Evolutionary conservation across 2,797 vertebrate genomes (phyloP), one percentile per base, ranked within the genome.

Genomic region (Spinibarbus caldwelli): DNA sequence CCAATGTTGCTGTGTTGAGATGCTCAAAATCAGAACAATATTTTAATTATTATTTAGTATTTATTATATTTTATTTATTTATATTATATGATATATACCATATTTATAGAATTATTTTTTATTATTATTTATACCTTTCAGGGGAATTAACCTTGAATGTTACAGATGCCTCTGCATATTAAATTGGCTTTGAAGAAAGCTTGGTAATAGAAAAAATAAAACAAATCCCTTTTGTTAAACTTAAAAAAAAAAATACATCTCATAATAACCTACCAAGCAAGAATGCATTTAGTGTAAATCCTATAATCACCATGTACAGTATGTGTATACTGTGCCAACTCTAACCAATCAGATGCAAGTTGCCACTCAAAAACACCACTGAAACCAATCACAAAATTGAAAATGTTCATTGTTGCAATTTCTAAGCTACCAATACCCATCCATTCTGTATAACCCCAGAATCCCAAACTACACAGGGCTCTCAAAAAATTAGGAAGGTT

Each of bases 381-480:
- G 34, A 14, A 76, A 76, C 72, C 49, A 76, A 23, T 54, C 31
- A 57, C 5, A 77, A 57, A 31, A 15, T 36, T 3, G 38, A 57
- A 71, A 31, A 6, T 26, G 34, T 26, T 59, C 12, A 11, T 5
- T 31, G 49, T 31, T 19, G 41, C 49, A 23, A 75, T 62, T 26
- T 75, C 70, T 36, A 15, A 62, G 41, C 43, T 36, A 49, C 29
- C n/a, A 77, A 29, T 19, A 15, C 12, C 7, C n/a, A 21, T n/a
- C 47, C 43, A 26, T 67, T 29, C 43, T 14, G 12, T 47, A 73
- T 31, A 71, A 67, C 76, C 36, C 23, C 57, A 31, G 57, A 59
- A 76, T 45, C 45, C 34, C 76, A 34, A 66, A 52, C 52, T 90
- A 83, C 62, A 91, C 91, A 92, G 91, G 90, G 87, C 89, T 89